A percentile compares a stretch with the other conserved stretches of the same genome.
Evolutionary conservation across 2,888 invertebrate genomes (phyloP).

Genomic region (Clusia tigrina): DNA sequence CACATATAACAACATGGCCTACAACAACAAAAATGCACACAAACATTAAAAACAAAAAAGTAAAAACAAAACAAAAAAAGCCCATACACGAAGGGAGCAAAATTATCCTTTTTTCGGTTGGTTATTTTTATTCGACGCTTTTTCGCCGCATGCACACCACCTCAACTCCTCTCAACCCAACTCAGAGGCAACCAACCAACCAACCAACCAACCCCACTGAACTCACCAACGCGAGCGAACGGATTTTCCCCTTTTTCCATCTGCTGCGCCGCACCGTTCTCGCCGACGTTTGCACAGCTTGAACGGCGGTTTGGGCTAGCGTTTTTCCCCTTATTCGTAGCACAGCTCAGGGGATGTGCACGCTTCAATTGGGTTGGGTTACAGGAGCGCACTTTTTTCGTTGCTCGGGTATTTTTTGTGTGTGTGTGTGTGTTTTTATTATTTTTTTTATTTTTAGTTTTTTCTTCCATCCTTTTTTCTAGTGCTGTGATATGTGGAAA

Average conservation of each 20-base stretch:
- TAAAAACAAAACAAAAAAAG: not conserved
- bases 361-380: constrained; percentile 31
- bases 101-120: constrained; percentile 50
- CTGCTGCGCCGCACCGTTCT: not conserved
- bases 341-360: not conserved
- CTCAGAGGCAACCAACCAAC: not conserved
- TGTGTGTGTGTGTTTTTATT: constrained; percentile 19
- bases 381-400: constrained; percentile 29
- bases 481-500: constrained; percentile 20
- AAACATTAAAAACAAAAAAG: not conserved
- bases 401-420: constrained; percentile 24
- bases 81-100: constrained; percentile 29
- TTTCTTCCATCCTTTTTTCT: constrained; percentile 36
- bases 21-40: constrained; percentile 4
- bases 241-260: constrained; percentile 25
- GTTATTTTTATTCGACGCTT: constrained; percentile 41
- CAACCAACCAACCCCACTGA: not conserved
- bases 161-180: too few species aligned
- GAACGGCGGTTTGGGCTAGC: constrained; percentile 4
- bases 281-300: not conserved
- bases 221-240: constrained; percentile 33
- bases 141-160: constrained; percentile 5
- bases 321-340: not conserved
- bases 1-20: too few species aligned
- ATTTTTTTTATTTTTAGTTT: constrained; percentile 30